phyloP scores from a whole-genome alignment of 1,140 invertebrate genomes.

The Drosophila lowei region DNA sequence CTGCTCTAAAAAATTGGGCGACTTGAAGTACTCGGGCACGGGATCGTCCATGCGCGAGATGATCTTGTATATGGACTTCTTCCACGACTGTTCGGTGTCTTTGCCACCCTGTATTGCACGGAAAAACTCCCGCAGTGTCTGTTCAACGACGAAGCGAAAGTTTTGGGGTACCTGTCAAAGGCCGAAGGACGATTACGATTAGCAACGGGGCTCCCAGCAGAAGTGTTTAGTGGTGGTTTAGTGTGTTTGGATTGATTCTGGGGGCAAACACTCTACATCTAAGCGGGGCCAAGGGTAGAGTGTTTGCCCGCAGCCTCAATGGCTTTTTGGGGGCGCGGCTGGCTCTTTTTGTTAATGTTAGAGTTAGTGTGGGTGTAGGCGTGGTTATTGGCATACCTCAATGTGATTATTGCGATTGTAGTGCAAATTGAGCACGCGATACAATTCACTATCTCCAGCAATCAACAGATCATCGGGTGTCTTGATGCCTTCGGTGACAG shows the following conservation, averaged over 20 bases:
- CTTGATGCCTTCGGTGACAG: conserved; percentile 97
- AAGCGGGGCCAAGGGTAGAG: conserved; percentile 16
- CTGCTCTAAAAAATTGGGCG: conserved; percentile 99
- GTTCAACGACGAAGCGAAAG: conserved; percentile 98
- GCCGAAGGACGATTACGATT: conserved; percentile 28
- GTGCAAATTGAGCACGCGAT: conserved; percentile 98
- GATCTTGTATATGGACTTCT: conserved; percentile 99
- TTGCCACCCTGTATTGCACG: conserved; percentile 97
- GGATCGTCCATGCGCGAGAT: conserved; percentile 99
- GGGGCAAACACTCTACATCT: conserved; percentile 15
- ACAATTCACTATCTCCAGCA: conserved; percentile 97
- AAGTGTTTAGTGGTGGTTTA: conserved; percentile 12
- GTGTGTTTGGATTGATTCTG: conserved; percentile 8
- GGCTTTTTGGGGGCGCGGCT: conserved; percentile 9
- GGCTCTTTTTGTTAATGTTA: conserved; percentile 34
- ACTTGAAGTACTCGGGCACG: conserved; percentile 99
- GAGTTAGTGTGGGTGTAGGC: conserved; percentile 38
- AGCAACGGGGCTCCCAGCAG: conserved; percentile 20
- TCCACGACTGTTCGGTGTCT: conserved; percentile 99
- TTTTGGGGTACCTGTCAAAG: conserved; percentile 95
- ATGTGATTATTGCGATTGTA: conserved; percentile 99
- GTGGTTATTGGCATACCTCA: conserved; percentile 90
- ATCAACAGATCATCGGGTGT: conserved; percentile 96
- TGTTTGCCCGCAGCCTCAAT: conserved; percentile 4
- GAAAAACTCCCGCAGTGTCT: conserved; percentile 99